A percentile compares a stretch with the other conserved stretches of the same genome.
Conservation (phyloP, 2,113 vertebrate genomes). For the Rana temporaria region DNA sequence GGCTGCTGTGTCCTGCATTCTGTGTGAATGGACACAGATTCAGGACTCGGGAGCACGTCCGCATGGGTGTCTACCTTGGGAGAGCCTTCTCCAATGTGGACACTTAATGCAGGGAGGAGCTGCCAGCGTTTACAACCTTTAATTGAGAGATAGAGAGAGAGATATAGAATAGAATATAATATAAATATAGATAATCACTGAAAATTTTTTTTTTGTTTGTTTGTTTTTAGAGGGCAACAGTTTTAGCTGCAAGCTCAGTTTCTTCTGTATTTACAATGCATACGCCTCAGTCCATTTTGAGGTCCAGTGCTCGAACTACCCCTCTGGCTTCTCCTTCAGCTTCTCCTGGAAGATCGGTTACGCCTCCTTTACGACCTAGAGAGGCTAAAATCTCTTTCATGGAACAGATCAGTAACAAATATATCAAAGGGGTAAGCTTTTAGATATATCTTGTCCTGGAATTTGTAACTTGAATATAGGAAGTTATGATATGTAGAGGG, state of each 20-base stretch:
- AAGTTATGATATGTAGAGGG: no score
- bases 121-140: no score
- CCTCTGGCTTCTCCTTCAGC: slow-evolving; percentile 85
- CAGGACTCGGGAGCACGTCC: no score
- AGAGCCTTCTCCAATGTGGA: no score
- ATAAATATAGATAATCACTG: no score
- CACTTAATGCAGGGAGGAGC: no score
- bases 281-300: slow-evolving; percentile 91
- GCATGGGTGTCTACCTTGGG: no score
- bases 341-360: slow-evolving; percentile 86
- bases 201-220: no score
- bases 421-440: slow-evolving; percentile 79
- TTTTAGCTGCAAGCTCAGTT: slow-evolving; percentile 78
- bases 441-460: background rate
- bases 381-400: slow-evolving; percentile 88
- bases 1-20: no score
- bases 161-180: no score
- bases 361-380: slow-evolving; percentile 83
- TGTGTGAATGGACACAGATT: no score
- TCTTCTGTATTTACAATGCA: slow-evolving; percentile 82
- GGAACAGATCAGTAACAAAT: slow-evolving; percentile 72
- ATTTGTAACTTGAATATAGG: background rate
- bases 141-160: no score
- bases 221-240: slow-evolving; percentile 82
- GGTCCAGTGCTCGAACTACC: slow-evolving; percentile 86